Percentiles rank a stretch among this genome's conserved stretches.
Evolutionary conservation across 2,797 vertebrate genomes (phyloP).

Genomic region (Chromobotia macracanthus): DNA sequence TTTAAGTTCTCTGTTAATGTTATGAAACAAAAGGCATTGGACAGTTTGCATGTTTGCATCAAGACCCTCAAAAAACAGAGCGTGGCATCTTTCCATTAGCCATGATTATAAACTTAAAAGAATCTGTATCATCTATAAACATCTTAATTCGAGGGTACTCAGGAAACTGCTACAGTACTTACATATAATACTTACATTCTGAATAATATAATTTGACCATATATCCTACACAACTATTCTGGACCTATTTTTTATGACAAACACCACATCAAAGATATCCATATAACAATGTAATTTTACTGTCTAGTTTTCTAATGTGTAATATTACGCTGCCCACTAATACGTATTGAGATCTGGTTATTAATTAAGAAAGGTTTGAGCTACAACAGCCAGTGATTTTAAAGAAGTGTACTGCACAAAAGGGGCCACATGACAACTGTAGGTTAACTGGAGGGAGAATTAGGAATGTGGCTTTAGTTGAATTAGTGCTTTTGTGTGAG

Average conservation of each 20-base stretch:
- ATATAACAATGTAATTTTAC: slow-evolving; percentile 66
- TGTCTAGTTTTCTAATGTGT: slow-evolving; percentile 64
- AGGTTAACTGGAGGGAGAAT: slow-evolving; percentile 59
- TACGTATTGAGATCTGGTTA: slow-evolving; percentile 30
- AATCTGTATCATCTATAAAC: slow-evolving; percentile 51
- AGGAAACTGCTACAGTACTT: slow-evolving; percentile 64
- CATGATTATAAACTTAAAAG: slow-evolving; percentile 61
- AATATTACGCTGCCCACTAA: slow-evolving; percentile 62
- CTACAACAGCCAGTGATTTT: slow-evolving; percentile 60
- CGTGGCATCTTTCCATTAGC: slow-evolving; percentile 50
- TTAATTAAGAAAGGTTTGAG: slow-evolving; percentile 27
- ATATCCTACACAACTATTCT: slow-evolving; percentile 62
- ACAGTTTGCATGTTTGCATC: not conserved
- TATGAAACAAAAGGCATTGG: slow-evolving; percentile 2
- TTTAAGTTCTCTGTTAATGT: not conserved
- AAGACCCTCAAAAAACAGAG: not conserved
- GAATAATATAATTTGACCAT: slow-evolving; percentile 66
- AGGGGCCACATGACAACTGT: slow-evolving; percentile 57
- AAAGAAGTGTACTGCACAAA: slow-evolving; percentile 65
- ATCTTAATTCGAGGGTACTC: slow-evolving; percentile 62
- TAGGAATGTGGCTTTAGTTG: slow-evolving; percentile 60
- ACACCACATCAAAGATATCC: slow-evolving; percentile 74
- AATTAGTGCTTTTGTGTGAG: slow-evolving; percentile 67
- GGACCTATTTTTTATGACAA: slow-evolving; percentile 66
- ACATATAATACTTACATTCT: slow-evolving; percentile 70